phyloP scores from a whole-genome alignment of 2,113 vertebrate genomes.

The Tamias sibiricus region DNA sequence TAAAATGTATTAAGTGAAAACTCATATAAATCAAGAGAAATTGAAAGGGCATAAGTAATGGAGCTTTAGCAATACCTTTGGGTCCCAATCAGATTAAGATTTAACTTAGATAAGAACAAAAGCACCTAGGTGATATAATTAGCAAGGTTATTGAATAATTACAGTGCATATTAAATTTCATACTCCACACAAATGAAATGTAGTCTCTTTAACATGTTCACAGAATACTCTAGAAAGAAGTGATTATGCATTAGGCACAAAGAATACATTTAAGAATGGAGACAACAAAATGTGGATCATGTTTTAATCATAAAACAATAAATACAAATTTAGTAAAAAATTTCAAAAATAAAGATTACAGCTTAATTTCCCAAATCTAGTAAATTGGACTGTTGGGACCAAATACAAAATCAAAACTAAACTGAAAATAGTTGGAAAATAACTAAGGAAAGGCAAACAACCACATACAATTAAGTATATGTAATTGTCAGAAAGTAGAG shows the following conservation, averaged over 20 bases:
- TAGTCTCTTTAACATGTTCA: neutral
- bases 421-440: neutral
- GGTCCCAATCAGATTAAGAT: neutral
- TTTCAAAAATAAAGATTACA: neutral
- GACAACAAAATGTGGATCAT: neutral
- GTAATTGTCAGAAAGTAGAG: neutral
- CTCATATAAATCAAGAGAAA: neutral
- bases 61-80: neutral
- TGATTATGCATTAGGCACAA: neutral
- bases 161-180: neutral
- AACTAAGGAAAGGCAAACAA: neutral
- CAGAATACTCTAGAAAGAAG: neutral
- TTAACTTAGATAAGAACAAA: neutral
- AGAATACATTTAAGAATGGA: neutral
- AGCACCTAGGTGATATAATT: neutral
- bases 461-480: neutral
- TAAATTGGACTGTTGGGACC: neutral
- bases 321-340: constrained; percentile 15
- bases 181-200: neutral
- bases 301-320: neutral
- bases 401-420: constrained; percentile 6
- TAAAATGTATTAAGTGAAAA: constrained; percentile 40
- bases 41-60: neutral
- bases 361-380: neutral
- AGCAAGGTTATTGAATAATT: neutral